phyloP scores from a whole-genome alignment of 2,113 vertebrate genomes.

The Gulo gulo region DNA sequence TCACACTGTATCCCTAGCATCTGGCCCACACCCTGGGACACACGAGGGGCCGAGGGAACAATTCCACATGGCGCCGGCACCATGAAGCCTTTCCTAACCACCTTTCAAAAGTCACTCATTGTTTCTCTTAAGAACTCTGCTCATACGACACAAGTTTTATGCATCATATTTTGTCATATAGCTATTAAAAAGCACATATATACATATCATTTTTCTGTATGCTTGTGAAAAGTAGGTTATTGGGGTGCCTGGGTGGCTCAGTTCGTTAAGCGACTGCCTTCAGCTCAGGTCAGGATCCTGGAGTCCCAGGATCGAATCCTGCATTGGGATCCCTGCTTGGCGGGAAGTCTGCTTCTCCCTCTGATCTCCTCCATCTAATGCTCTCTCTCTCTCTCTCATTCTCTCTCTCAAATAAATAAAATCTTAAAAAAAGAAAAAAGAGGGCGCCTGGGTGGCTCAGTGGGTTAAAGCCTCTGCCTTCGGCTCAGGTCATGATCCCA shows the following conservation, averaged over 20 bases:
- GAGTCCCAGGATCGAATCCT: too few species aligned
- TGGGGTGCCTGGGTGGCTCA: not conserved
- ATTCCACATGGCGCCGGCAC: not conserved
- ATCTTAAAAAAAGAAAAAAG: too few species aligned
- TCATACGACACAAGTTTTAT: not conserved
- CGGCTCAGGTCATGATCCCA: too few species aligned
- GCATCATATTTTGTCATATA: not conserved
- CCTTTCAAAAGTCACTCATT: not conserved
- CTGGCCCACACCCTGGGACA: not conserved
- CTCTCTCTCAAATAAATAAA: too few species aligned
- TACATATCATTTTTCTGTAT: not conserved
- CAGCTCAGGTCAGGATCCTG: too few species aligned
- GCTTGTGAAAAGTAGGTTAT: not conserved
- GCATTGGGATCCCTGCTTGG: too few species aligned
- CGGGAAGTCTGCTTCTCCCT: too few species aligned
- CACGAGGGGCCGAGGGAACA: not conserved
- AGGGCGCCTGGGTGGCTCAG: too few species aligned
- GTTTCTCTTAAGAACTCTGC: not conserved
- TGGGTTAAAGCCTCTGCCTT: too few species aligned
- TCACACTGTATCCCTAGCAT: not conserved
- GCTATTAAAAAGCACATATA: constrained; percentile 6
- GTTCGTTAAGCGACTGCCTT: too few species aligned
- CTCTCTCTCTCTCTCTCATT: too few species aligned
- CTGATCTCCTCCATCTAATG: too few species aligned
- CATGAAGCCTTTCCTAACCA: not conserved